Conservation (phyloP, 2,113 vertebrate genomes). For the Siniperca knerii region DNA sequence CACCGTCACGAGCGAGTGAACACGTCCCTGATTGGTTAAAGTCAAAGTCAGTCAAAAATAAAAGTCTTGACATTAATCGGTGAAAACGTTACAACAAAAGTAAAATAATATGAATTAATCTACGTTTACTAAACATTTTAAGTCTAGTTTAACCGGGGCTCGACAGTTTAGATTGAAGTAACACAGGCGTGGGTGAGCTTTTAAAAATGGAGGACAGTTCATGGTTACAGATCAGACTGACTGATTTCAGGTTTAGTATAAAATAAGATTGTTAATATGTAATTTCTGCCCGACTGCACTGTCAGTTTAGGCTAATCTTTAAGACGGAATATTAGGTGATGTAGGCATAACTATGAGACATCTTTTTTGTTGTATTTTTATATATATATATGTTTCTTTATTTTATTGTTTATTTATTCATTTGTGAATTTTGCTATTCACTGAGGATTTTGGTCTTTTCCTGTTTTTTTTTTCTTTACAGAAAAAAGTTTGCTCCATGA, state of each 20-base stretch:
- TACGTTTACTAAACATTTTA: too few relatives aligned
- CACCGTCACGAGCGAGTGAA: not conserved
- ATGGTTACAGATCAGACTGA: not conserved
- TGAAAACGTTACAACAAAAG: not conserved
- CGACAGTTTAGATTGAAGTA: not conserved
- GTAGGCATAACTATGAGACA: too few relatives aligned
- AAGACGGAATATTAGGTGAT: not conserved
- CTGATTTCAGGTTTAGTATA: not conserved
- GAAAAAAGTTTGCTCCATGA: not conserved
- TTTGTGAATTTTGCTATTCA: not conserved
- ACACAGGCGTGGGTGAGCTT: not conserved
- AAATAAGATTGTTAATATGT: not conserved
- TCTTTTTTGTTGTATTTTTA: too few relatives aligned
- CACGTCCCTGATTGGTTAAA: slow-evolving; percentile 54
- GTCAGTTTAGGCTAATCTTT: not conserved
- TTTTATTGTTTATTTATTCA: not conserved
- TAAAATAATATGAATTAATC: not conserved
- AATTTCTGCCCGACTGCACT: too few relatives aligned
- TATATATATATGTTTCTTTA: not conserved
- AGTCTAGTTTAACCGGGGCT: too few relatives aligned
- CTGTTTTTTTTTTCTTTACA: not conserved
- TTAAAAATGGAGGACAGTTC: not conserved
- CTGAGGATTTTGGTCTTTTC: not conserved
- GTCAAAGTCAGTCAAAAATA: slow-evolving; percentile 49
- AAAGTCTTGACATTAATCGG: not conserved